phyloP scores from a whole-genome alignment of 2,797 vertebrate species.

The Gorsachius magnificus region DNA sequence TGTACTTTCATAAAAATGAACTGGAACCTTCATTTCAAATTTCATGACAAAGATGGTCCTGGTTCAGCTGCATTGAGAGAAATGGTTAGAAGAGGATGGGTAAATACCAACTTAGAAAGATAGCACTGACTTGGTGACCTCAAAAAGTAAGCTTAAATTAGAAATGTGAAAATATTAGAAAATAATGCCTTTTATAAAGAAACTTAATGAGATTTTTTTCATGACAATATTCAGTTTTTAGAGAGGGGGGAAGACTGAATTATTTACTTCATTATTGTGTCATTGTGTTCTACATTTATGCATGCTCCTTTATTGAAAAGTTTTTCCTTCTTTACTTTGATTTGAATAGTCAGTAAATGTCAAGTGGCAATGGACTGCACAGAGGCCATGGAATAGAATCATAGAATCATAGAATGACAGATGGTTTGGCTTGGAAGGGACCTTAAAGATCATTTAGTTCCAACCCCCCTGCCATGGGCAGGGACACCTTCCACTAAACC shows the following conservation, averaged over 20 bases:
- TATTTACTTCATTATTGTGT: background rate
- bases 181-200: background rate
- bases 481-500: background rate
- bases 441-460: background rate
- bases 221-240: background rate
- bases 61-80: background rate
- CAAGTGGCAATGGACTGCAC: background rate
- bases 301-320: background rate
- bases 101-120: background rate
- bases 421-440: background rate
- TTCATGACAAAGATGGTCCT: background rate
- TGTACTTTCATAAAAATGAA: background rate
- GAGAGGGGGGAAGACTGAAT: background rate
- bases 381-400: background rate
- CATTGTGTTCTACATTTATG: background rate
- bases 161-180: background rate
- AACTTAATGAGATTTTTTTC: background rate
- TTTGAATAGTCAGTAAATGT: background rate
- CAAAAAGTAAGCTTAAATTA: background rate
- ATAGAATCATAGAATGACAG: background rate
- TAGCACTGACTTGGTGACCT: background rate
- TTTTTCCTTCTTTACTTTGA: background rate
- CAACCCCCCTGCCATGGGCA: too few species aligned
- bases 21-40: background rate
- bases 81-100: background rate